Percentiles rank a stretch among this genome's conserved stretches.
Evolutionary conservation across 2,888 invertebrate genomes (phyloP).

Genomic region (Phyllotreta striolata): DNA sequence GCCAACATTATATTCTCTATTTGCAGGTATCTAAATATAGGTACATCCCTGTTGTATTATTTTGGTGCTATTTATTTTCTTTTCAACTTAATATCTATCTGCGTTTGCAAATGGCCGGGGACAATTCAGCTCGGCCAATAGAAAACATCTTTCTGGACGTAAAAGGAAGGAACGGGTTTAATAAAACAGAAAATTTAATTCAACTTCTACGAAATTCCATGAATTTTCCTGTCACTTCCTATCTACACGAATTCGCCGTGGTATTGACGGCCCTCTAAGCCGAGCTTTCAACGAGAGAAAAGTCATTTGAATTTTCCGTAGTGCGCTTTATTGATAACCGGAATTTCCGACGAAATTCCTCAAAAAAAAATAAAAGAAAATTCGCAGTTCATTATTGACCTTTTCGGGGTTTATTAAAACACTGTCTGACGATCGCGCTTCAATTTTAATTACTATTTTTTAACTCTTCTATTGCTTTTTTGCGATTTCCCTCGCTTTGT

Average conservation of each 20-base stretch:
- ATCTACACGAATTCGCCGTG: conserved; percentile 32
- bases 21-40: no score
- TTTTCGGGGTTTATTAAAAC: not conserved
- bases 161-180: conserved; percentile 36
- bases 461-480: not conserved
- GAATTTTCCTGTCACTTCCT: conserved; percentile 43
- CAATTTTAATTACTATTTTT: not conserved
- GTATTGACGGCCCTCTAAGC: conserved; percentile 16
- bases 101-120: not conserved
- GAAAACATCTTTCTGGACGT: conserved; percentile 16
- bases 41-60: no score
- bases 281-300: conserved; percentile 8
- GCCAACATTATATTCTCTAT: no score
- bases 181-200: conserved; percentile 44
- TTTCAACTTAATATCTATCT: no score
- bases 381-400: not conserved
- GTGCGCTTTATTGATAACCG: conserved; percentile 9
- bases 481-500: not conserved
- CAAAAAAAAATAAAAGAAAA: not conserved
- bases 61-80: no score
- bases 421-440: no score
- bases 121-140: conserved; percentile 6
- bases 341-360: not conserved
- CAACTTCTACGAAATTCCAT: conserved; percentile 42
- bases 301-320: conserved; percentile 14